Evolutionary conservation across 2,113 vertebrate species (phyloP).

Genomic region (Aegithalos caudatus): DNA sequence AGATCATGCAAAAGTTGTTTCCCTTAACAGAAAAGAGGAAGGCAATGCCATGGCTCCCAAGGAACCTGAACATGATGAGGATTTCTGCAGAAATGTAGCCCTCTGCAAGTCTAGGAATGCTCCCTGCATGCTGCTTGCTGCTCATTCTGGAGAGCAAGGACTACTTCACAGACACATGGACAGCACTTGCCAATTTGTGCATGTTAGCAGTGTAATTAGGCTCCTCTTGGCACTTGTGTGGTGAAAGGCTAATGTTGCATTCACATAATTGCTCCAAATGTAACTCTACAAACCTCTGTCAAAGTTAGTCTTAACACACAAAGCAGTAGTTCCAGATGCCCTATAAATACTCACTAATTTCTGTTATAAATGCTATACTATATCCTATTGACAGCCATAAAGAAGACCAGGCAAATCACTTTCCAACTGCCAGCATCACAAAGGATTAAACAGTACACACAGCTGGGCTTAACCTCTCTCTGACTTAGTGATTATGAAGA

Average conservation of each 20-base stretch:
- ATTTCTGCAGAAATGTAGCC: neutral
- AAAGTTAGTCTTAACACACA: neutral
- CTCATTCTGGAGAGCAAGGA: neutral
- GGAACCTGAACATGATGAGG: neutral
- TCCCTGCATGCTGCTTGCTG: neutral
- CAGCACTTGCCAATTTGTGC: neutral
- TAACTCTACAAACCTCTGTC: neutral
- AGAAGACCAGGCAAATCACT: neutral
- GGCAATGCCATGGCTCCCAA: neutral
- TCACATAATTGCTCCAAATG: neutral
- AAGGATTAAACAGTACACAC: neutral
- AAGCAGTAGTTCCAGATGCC: neutral
- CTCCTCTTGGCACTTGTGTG: neutral
- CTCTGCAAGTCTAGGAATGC: neutral
- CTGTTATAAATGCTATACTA: neutral
- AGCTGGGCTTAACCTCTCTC: neutral
- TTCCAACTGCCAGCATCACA: neutral
- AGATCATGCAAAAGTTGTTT: neutral
- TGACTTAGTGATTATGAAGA: neutral
- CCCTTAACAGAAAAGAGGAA: neutral
- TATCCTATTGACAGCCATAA: neutral
- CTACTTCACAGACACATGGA: neutral
- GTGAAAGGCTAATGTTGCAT: neutral
- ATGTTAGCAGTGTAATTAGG: neutral
- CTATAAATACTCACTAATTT: neutral